phyloP scores from a whole-genome alignment of 2,113 vertebrate species.

The Callospermophilus lateralis region DNA sequence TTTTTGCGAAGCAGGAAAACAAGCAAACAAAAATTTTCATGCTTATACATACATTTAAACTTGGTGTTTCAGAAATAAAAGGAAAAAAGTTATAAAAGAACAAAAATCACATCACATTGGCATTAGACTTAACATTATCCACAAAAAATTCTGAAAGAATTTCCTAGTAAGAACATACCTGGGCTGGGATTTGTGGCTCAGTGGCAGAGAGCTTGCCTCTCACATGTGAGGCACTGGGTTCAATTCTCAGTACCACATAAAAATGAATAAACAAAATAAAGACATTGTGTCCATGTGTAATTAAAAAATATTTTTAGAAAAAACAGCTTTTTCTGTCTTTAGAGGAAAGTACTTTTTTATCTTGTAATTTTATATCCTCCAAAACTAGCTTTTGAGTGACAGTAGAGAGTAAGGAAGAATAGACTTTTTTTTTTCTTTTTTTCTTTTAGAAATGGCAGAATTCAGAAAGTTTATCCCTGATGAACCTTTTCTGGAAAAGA shows the following conservation, averaged over 20 bases:
- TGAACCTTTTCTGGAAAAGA: constrained; percentile 3
- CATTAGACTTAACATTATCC: background rate
- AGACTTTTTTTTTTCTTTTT: background rate
- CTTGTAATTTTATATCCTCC: background rate
- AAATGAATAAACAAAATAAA: too few species aligned
- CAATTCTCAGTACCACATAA: too few species aligned
- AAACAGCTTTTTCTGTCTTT: background rate
- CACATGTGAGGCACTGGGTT: too few species aligned
- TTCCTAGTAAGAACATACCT: background rate
- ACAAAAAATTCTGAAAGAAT: constrained; percentile 45
- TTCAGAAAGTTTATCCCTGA: background rate
- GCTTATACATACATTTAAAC: background rate
- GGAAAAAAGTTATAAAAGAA: background rate
- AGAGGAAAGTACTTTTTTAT: constrained; percentile 9
- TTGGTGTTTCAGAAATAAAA: constrained; percentile 18
- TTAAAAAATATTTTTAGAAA: too few species aligned
- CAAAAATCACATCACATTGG: background rate
- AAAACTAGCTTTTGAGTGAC: constrained; percentile 15
- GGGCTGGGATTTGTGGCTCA: too few species aligned
- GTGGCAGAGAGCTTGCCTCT: too few species aligned
- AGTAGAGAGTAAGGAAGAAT: background rate
- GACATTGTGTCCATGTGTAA: too few species aligned
- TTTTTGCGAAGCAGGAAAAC: background rate
- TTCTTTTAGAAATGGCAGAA: constrained; percentile 38
- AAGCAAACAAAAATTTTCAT: background rate